phyloP scores from a whole-genome alignment of 1,140 invertebrate species.

The Hetaerina americana region DNA sequence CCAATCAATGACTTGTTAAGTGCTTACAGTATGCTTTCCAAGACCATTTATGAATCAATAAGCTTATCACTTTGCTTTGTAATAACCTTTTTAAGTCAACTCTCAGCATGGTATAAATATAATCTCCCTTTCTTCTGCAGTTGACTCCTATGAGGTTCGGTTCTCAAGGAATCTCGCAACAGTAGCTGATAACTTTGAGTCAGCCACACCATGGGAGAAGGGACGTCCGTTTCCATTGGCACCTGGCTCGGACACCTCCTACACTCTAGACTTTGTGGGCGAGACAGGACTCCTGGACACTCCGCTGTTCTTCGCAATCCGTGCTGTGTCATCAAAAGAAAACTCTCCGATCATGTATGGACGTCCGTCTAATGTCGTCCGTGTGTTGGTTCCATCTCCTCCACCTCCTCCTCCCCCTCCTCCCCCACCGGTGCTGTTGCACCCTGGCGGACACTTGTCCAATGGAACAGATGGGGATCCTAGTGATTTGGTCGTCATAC shows the following conservation, averaged over 20 bases:
- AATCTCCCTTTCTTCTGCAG: conserved; percentile 29
- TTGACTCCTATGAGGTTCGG: conserved; percentile 34
- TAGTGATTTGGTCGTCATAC: background rate
- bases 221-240: conserved; percentile 26
- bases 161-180: conserved; percentile 28
- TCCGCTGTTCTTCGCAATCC: conserved; percentile 36
- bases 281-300: conserved; percentile 30
- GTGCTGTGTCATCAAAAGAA: conserved; percentile 28
- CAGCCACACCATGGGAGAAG: conserved; percentile 25
- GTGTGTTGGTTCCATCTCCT: conserved; percentile 33
- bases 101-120: no score
- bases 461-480: background rate
- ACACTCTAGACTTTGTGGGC: conserved; percentile 31
- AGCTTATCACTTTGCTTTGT: no score
- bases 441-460: background rate
- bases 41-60: no score
- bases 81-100: no score
- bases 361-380: conserved; percentile 40
- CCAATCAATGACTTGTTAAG: no score
- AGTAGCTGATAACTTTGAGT: conserved; percentile 33
- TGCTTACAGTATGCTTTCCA: no score
- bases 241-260: conserved; percentile 29
- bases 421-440: conserved; percentile 14
- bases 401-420: conserved; percentile 27
- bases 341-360: conserved; percentile 22